phyloP scores from a whole-genome alignment of 2,888 invertebrate species.

The Sympetrum striolatum region DNA sequence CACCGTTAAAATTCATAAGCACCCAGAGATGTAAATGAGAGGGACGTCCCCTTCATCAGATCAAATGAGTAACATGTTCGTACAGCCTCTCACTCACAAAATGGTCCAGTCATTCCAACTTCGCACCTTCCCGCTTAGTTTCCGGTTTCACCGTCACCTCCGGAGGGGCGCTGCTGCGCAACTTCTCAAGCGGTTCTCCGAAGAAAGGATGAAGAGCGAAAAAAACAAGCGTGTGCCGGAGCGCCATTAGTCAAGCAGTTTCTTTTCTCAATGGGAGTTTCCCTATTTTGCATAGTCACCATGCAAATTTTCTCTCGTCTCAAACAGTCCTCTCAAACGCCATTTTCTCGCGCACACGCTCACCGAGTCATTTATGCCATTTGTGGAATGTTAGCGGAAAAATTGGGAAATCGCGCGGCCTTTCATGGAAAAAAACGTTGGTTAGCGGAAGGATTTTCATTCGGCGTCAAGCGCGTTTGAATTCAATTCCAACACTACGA shows the following conservation, averaged over 20 bases:
- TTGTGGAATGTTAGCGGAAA: background rate
- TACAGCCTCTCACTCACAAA: background rate
- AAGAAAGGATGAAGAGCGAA: background rate
- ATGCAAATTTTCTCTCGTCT: background rate
- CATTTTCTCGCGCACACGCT: background rate
- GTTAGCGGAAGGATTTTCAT: no score
- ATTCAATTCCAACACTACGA: no score
- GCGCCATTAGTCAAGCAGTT: background rate
- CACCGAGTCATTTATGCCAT: background rate
- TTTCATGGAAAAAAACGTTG: background rate
- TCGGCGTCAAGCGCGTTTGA: no score
- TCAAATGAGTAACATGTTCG: background rate
- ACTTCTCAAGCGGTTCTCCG: background rate
- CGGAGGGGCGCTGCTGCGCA: background rate
- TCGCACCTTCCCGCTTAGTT: conserved; percentile 5
- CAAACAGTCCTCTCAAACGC: background rate
- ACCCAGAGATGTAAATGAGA: no score
- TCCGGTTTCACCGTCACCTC: background rate
- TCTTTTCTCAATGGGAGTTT: background rate
- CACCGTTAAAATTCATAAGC: no score
- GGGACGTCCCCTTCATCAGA: background rate
- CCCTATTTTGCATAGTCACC: conserved; percentile 7
- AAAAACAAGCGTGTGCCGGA: background rate
- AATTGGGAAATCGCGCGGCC: background rate
- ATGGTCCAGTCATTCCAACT: conserved; percentile 4